These are phyloP conservation scores for Aphelinus atriplicis DNA, from an alignment of 1,140 invertebrate species.

Conservation along the genomic window DNA sequence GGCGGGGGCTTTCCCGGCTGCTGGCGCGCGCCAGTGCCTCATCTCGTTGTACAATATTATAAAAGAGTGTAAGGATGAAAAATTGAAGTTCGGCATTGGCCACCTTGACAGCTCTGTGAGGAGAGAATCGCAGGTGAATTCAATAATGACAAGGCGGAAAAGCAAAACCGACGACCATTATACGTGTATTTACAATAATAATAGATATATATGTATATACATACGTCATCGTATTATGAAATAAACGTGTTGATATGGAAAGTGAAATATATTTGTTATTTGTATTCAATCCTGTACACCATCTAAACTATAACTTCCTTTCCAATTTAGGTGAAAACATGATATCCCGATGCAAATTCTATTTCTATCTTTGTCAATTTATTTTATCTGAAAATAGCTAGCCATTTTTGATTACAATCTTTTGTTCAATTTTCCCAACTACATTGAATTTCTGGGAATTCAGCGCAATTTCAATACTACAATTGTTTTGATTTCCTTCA, in stretches of 20 bases:
- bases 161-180: conserved; percentile 56
- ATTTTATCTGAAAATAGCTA: too few species aligned
- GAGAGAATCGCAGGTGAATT: conserved; percentile 3
- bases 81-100: conserved; percentile 26
- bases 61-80: conserved; percentile 24
- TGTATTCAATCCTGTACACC: background rate
- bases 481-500: too few species aligned
- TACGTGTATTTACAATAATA: conserved; percentile 61
- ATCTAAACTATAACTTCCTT: too few species aligned
- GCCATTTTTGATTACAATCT: too few species aligned
- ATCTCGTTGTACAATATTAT: conserved; percentile 33
- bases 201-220: conserved; percentile 51
- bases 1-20: background rate
- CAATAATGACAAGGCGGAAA: conserved; percentile 19
- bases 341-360: too few species aligned
- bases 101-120: conserved; percentile 20
- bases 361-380: too few species aligned
- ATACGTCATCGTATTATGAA: conserved; percentile 58
- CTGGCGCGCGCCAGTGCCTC: background rate
- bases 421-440: too few species aligned
- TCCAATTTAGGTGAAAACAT: too few species aligned
- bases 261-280: conserved; percentile 23
- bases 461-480: too few species aligned
- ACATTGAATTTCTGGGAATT: too few species aligned
- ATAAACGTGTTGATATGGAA: conserved; percentile 64